Base-by-base conservation (phyloP, 2,888 invertebrate genomes). In the Drosophila limbata region DNA sequence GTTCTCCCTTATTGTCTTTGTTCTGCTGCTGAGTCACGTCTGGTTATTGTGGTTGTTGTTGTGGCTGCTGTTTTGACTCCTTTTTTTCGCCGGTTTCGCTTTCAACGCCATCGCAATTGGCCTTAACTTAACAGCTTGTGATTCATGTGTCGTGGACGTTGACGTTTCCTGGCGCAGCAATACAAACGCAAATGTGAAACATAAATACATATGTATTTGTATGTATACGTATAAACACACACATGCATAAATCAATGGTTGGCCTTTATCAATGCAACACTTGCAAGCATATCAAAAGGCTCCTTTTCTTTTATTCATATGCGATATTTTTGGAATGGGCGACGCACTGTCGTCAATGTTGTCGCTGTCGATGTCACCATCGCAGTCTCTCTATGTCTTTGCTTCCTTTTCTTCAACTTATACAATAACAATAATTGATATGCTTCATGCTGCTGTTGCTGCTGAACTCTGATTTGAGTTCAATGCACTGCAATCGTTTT, bases 391-490 rank as follows among this genome's bases (percentile, higher is more conserved):
- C 33, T 33, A 10, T 13, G 21, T 44, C 48, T 74, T 48, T 63
- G 44, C 45, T 62, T 60, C 55, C 62, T 72, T 63, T 65, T 59
- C n/a, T 39, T 65, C 53, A 40, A 47, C 69, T 52, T 53, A 63
- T 53, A 67, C 79, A 82, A 79, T 73, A 73, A 77, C 64, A 83
- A 82, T 76, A 84, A 85, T 78, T 85, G 85, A 83, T 83, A 83
- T 79, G 81, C 74, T 72, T 35, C 45, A 48, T 55, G 61, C 53
- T 11, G 60, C 35, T 52, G 48, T 4, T n/a, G 5, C 48, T 47
- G 61, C 37, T 68, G 75, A 63, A 76, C 73, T 76, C 77, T 60
- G 35, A 13, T 39, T n/a, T 17, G 60, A 68, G 80, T 80, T 78
- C 81, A 78, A 67, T 78, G 80, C 64, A 65, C 79, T 64, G 64